Conservation (phyloP, 2,113 vertebrate species). For the Gulo gulo region DNA sequence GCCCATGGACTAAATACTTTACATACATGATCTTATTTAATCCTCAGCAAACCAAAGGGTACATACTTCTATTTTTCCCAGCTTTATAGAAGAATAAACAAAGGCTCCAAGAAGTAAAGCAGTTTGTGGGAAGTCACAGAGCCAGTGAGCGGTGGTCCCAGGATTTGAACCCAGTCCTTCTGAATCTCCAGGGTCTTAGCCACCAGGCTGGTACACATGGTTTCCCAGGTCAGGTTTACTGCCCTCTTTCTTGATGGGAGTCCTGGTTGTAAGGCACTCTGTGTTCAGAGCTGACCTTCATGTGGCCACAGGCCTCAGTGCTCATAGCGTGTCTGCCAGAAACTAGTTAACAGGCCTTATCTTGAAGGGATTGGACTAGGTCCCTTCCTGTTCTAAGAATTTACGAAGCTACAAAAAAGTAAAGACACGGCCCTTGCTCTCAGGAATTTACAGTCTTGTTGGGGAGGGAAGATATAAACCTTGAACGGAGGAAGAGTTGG, state of each 20-base stretch:
- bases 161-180: background rate
- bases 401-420: background rate
- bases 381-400: slow-evolving; percentile 40
- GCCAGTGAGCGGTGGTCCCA: background rate
- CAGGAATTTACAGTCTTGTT: slow-evolving; percentile 20
- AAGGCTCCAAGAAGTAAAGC: background rate
- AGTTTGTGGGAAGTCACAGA: background rate
- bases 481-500: background rate
- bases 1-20: background rate
- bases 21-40: background rate
- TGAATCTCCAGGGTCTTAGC: background rate
- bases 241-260: background rate
- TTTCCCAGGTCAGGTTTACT: background rate
- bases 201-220: accelerated
- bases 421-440: background rate
- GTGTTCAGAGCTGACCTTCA: background rate
- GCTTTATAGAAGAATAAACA: background rate
- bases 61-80: background rate
- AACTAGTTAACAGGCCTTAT: slow-evolving; percentile 4
- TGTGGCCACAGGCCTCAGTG: background rate
- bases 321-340: background rate
- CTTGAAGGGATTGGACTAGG: background rate
- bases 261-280: background rate
- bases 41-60: background rate
- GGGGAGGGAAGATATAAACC: background rate